Evolutionary conservation across 2,888 invertebrate species (phyloP).

Genomic region (Amaurobius ferox): DNA sequence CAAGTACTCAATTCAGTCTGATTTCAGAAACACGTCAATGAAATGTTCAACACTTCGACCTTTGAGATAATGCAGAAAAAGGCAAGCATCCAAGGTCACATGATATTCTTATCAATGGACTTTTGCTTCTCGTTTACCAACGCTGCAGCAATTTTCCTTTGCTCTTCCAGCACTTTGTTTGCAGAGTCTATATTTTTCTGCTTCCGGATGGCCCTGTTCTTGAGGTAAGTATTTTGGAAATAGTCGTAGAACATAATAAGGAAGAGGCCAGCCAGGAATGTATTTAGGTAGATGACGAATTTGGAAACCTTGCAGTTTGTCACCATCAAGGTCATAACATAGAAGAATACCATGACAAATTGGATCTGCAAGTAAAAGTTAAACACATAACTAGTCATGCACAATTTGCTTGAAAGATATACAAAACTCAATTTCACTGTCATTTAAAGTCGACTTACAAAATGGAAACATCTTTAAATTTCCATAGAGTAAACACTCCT

Average conservation of each 20-base stretch:
- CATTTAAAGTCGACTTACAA: too few species aligned
- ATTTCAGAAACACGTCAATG: too few species aligned
- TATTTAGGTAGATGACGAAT: constrained; percentile 64
- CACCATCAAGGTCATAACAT: constrained; percentile 42
- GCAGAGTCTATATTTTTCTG: constrained; percentile 22
- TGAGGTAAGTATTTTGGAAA: constrained; percentile 63
- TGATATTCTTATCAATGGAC: constrained; percentile 16
- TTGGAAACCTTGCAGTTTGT: constrained; percentile 64
- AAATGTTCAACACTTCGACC: too few species aligned
- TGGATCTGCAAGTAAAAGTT: constrained; percentile 40
- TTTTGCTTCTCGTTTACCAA: not conserved
- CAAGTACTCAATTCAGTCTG: too few species aligned
- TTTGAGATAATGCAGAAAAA: too few species aligned
- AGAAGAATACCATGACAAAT: constrained; percentile 67
- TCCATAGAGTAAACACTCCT: too few species aligned
- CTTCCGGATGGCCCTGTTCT: constrained; percentile 40
- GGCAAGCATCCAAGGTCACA: too few species aligned
- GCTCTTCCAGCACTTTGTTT: not conserved
- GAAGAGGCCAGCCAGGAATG: constrained; percentile 58
- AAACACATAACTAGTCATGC: too few species aligned
- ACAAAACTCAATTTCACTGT: too few species aligned
- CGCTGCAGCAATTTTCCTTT: not conserved
- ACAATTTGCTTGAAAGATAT: too few species aligned
- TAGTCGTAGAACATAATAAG: constrained; percentile 66
- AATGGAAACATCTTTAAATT: too few species aligned